Base-by-base conservation (phyloP, 2,113 vertebrate species). In the Ploceus nigricollis region DNA sequence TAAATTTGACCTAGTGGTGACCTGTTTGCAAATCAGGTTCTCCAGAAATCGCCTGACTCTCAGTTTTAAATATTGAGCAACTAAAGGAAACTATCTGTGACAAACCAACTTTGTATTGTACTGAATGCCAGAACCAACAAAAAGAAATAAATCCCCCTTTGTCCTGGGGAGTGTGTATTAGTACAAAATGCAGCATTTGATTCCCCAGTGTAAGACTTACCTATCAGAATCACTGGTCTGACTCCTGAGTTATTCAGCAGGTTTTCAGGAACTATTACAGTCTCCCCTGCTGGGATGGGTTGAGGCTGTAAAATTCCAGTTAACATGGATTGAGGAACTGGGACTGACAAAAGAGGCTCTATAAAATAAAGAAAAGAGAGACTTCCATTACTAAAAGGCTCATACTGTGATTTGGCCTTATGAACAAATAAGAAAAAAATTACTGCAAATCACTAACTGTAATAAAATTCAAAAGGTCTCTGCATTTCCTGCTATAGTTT, bases 191-290 rank as follows among this genome's bases (percentile, higher is more conserved):
- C 39, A 89, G 61, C 39, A 65, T 70, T 35, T 69, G 56, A 68
- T 39, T 82, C 44, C 42, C n/a, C 70, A 76, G 37, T 27, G 21
- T 53, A 64, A 87, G 71, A 73, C 98, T 97, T 97, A 99, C 99
- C 99, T 90, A 99, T 99, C 89, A 99, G 98, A 97, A 99, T 99
- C 96, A 99, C 99, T 60, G 99, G 99, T 89, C 99, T 99, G 90
- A 99, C 97, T 96, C 99, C 99, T 0, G 99, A 99, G 88, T 98
- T 99, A 98, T 97, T 99, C 93, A 99, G 98, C 96, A 99, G 98
- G 97, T 99, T 99, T 98, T 99, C 99, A 45, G 99, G 99, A 91
- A 99, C 98, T 92, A 99, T 98, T 97, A 99, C 99, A 19, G 99
- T 99, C 96, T 99, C 99, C 96, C 99, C 99, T 51, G 98, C 98